Evolutionary conservation across 2,113 vertebrate species (phyloP).

Genomic region (Felis catus): F.catus_Fca126_mat1.0 CM031419.1:159936501-159937000

Average conservation of each 20-base stretch:
- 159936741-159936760: constrained; percentile 43
- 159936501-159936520: not conserved
- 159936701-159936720: constrained; percentile 42
- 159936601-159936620: not conserved
- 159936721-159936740: constrained; percentile 24
- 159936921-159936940: constrained; percentile 62
- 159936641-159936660: not conserved
- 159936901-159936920: constrained; percentile 67
- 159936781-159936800: constrained; percentile 21
- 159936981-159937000: constrained; percentile 78
- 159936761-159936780: constrained; percentile 39
- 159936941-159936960: constrained; percentile 67
- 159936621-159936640: not conserved
- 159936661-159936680: constrained; percentile 16
- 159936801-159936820: constrained; percentile 50
- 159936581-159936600: not conserved
- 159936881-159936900: constrained; percentile 52
- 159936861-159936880: constrained; percentile 44
- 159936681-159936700: constrained; percentile 32
- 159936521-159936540: not conserved
- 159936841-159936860: constrained; percentile 59
- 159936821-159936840: constrained; percentile 67
- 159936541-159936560: not conserved
- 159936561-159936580: not conserved
- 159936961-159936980: constrained; percentile 67